Evolutionary conservation across 1,140 invertebrate genomes (phyloP), one percentile per base, ranked within the genome.

Genomic region (Eulimnadia texana): DNA sequence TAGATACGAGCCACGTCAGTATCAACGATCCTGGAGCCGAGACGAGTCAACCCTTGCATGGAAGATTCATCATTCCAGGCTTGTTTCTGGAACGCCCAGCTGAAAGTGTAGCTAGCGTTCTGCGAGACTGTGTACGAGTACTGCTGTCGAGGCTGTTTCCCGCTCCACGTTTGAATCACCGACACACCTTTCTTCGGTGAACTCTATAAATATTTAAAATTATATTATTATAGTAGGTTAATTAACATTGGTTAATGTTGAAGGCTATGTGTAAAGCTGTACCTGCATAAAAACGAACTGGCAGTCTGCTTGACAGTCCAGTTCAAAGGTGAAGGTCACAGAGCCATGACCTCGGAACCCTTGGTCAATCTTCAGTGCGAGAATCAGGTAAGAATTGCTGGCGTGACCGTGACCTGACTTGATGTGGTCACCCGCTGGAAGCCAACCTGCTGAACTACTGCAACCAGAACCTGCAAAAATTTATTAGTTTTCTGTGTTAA

Each of bases 21-120:
- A 24, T 53, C 53, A 23, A 54, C 52, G 19, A 33, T 23, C 23
- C 60, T 23, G 42, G 27, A 33, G 25, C 27, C 62, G 63, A 19
- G 62, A 50, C 50, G 27, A 51, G 52, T 57, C 19, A 61, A 64
- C 9, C 23, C 24, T 33, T 50, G 19, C n/a, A 60, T 51, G 19
- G 28, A 55, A 53, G 13, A 2, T 62, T 63, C n/a, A 23, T 61
- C 67, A 52, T 58, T 58, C 66, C 72, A 72, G 19, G 65, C 66
- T n/a, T 74, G 63, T 58, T 76, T 76, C 64, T 79, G 75, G 69
- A 83, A 82, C 23, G 77, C 77, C 76, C 82, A 78, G 29, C 76
- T 79, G 63, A 82, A 77, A 3, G 72, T 74, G 61, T 77, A 71
- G 1, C 74, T 70, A 49, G 73, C 73, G 63, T 78, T 78, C 58